Conservation (phyloP, 2,797 vertebrate species). For the Rhabdomys pumilio region DNA sequence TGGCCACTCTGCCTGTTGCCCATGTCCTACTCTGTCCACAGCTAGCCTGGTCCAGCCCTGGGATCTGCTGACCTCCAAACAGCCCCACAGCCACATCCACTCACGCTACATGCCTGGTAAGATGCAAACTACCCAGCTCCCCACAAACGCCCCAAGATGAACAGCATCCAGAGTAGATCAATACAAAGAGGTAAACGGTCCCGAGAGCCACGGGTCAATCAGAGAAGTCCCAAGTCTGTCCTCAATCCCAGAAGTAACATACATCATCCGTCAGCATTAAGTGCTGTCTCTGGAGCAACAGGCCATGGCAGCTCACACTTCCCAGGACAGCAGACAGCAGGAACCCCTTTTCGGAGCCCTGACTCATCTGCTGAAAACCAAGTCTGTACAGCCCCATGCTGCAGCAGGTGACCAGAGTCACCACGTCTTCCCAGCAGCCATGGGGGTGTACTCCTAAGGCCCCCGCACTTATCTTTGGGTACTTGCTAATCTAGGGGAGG, state of each 20-base stretch:
- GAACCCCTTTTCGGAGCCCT: background rate
- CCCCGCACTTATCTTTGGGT: background rate
- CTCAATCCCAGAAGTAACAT: background rate
- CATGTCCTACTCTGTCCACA: background rate
- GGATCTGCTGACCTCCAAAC: background rate
- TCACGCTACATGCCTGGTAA: background rate
- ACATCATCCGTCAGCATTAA: background rate
- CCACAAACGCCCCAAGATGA: background rate
- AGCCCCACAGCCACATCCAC: no score
- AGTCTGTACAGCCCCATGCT: fast-evolving
- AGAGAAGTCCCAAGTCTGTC: background rate
- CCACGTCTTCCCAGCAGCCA: no score
- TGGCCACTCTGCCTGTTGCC: background rate
- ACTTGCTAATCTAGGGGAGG: background rate
- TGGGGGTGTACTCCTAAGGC: no score
- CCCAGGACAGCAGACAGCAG: background rate
- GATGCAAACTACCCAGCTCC: background rate
- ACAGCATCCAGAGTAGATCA: background rate
- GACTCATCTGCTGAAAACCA: background rate
- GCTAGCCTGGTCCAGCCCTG: background rate
- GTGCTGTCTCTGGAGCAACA: background rate
- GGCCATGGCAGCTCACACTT: background rate
- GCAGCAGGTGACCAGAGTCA: background rate
- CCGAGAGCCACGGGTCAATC: no score
- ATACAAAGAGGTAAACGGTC: background rate